These are phyloP conservation scores for Arnoldichthys spilopterus DNA, from an alignment of 2,797 vertebrate species.

Conservation along the genomic window DNA sequence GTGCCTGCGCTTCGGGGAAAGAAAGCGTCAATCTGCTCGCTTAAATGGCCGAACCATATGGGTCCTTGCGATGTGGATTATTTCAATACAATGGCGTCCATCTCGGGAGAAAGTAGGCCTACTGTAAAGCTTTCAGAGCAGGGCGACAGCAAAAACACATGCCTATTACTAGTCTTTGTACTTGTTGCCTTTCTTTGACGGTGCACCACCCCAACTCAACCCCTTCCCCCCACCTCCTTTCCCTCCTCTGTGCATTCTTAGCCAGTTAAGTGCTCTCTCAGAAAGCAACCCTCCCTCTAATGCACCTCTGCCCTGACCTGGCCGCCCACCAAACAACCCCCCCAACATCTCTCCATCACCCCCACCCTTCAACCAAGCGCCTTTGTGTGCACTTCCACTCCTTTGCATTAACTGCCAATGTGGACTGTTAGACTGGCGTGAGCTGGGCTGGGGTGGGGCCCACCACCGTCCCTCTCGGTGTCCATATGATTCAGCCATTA, in stretches of 20 bases:
- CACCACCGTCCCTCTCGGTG: slow-evolving; percentile 35
- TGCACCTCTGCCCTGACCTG: slow-evolving; percentile 69
- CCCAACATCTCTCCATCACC: slow-evolving; percentile 31
- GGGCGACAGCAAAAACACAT: slow-evolving; percentile 59
- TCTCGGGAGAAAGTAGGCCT: slow-evolving; percentile 57
- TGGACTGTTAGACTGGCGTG: slow-evolving; percentile 39
- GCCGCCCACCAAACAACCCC: slow-evolving; percentile 55
- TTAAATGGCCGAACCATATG: slow-evolving; percentile 66
- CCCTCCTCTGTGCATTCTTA: slow-evolving; percentile 67
- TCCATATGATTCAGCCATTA: slow-evolving; percentile 57
- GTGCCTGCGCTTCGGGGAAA: slow-evolving; percentile 40
- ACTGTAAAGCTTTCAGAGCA: slow-evolving; percentile 61
- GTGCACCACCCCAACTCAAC: slow-evolving; percentile 32
- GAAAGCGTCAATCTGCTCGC: slow-evolving; percentile 55
- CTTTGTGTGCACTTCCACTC: slow-evolving; percentile 59
- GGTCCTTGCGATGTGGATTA: slow-evolving; percentile 63
- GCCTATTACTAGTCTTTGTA: slow-evolving; percentile 63
- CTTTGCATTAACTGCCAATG: slow-evolving; percentile 66
- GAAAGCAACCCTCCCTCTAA: slow-evolving; percentile 67
- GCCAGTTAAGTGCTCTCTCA: slow-evolving; percentile 80
- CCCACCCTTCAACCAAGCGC: slow-evolving; percentile 33
- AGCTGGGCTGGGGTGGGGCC: slow-evolving; percentile 19
- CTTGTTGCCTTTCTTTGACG: slow-evolving; percentile 64
- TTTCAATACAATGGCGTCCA: slow-evolving; percentile 65
- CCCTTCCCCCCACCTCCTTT: slow-evolving; percentile 22